phyloP scores from a whole-genome alignment of 2,888 invertebrate species.

The Spisula subtruncata region DNA sequence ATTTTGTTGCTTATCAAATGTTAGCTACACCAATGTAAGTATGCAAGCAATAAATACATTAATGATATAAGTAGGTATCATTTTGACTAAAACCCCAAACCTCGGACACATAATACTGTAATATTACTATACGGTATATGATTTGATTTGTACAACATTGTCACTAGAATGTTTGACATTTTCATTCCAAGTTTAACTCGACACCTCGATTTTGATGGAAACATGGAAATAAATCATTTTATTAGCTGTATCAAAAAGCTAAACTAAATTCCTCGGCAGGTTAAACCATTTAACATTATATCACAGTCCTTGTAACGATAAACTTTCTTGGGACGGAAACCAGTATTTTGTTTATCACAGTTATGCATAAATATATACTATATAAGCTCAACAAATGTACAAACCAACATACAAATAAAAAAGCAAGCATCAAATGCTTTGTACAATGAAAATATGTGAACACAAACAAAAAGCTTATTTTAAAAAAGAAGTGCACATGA shows the following conservation, averaged over 20 bases:
- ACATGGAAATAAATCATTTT: neutral
- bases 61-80: neutral
- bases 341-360: constrained; percentile 36
- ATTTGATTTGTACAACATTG: neutral
- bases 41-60: neutral
- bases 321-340: neutral
- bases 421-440: constrained; percentile 72
- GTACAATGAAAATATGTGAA: constrained; percentile 72
- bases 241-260: neutral
- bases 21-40: constrained; percentile 1
- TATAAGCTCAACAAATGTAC: constrained; percentile 39
- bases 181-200: neutral
- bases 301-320: neutral
- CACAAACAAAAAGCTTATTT: constrained; percentile 60
- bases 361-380: neutral
- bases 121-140: neutral
- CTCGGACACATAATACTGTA: constrained; percentile 5
- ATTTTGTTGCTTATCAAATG: neutral
- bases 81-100: constrained; percentile 19
- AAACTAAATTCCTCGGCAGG: neutral
- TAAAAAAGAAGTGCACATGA: constrained; percentile 64
- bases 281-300: neutral
- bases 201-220: neutral
- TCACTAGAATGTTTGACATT: neutral
- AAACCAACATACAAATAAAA: constrained; percentile 45